Evolutionary conservation across 1,140 invertebrate species (phyloP), one percentile per base, ranked within the genome.

Genomic region (Batillaria attramentaria): DNA sequence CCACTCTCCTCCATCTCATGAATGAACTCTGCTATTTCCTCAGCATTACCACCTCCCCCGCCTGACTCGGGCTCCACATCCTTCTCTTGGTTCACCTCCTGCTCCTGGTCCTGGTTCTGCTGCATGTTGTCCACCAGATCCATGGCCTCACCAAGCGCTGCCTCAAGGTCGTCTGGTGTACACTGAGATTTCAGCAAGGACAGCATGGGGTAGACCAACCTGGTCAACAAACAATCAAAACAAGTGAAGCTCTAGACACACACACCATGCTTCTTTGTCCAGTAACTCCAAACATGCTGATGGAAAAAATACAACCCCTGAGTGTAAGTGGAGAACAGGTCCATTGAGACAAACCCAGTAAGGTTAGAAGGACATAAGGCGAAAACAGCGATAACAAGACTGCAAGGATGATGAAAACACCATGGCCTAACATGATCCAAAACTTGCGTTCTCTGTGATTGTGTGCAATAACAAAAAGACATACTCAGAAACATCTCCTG

Each of bases 171-270:
- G n/a, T 81, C 68, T 57, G 79, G 73, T 39, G 66, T 81, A 68
- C 81, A 85, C 60, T 83, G 73, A 10, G 72, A n/a, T 57, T 85
- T 85, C 18, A 88, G 79, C 46, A 74, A 62, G 13, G 81, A 83
- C 50, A 88, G 81, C 57, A 89, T 65, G 2, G 84, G 81, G 74
- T 83, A 87, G 1, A 87, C 81, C 1, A 75, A 41, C 16, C 82
- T 68, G 3, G 78, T 65, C n/a, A 42, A 42, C 24, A 24, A 13
- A 13, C 46, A 50, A 50, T 24, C 13, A 24, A 13, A 50, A 13
- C 13, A 50, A 50, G n/a, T n/a, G n/a, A n/a, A n/a, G n/a, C n/a
- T n/a, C n/a, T n/a, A n/a, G n/a, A n/a, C n/a, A n/a, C n/a, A n/a
- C n/a, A n/a, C n/a, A n/a, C n/a, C n/a, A n/a, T n/a, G n/a, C n/a